A percentile compares a stretch with the other conserved stretches of the same genome.
phyloP scores from a whole-genome alignment of 2,113 vertebrate species.

The Cottus gobio region DNA sequence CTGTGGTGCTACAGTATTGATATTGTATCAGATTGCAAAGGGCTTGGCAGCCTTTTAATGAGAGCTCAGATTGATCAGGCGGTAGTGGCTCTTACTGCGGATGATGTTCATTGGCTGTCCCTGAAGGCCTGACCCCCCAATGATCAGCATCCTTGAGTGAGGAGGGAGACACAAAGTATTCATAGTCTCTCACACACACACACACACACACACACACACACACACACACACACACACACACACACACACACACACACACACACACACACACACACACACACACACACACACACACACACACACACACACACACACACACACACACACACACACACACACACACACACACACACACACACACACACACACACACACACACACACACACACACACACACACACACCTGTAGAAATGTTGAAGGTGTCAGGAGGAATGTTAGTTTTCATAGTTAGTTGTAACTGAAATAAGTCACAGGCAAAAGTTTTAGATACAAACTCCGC shows the following conservation, averaged over 20 bases:
- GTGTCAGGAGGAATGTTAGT: not conserved
- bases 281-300: not conserved
- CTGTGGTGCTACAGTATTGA: slow-evolving; percentile 80
- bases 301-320: slow-evolving; percentile 12
- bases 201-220: not conserved
- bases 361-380: no score
- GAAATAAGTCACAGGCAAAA: not conserved
- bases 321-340: no score
- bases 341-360: no score
- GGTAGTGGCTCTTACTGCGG: slow-evolving; percentile 73
- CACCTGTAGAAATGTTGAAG: not conserved
- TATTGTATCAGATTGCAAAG: slow-evolving; percentile 79
- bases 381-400: slow-evolving; percentile 15
- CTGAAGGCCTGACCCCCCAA: slow-evolving; percentile 64
- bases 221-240: slow-evolving; percentile 12
- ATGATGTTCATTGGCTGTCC: slow-evolving; percentile 79
- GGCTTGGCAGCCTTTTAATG: slow-evolving; percentile 83
- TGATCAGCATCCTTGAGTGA: slow-evolving; percentile 67
- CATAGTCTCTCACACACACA: slow-evolving; percentile 37
- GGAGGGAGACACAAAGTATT: slow-evolving; percentile 44
- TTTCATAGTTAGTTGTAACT: not conserved
- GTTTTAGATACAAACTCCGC: not conserved
- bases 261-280: slow-evolving; percentile 10
- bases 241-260: no score
- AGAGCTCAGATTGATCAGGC: slow-evolving; percentile 83